These are phyloP conservation scores for Silurus aristotelis DNA, from an alignment of 2,797 vertebrate genomes.

Conservation along the genomic window DNA sequence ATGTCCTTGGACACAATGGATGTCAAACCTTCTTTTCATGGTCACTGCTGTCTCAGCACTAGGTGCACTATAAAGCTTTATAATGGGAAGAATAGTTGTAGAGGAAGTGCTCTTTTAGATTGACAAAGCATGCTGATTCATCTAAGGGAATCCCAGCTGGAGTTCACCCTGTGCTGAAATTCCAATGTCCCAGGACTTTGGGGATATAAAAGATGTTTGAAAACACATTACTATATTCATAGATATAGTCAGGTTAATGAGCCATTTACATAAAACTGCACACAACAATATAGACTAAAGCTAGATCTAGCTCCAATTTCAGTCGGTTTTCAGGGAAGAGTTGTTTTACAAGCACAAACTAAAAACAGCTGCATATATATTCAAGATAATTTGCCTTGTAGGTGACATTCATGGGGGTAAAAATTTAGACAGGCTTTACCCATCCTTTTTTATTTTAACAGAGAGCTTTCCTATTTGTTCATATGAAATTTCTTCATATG, in stretches of 20 bases:
- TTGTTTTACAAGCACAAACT: conserved; percentile 77
- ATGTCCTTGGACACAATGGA: conserved; percentile 68
- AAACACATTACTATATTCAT: conserved; percentile 42
- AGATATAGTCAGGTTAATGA: conserved; percentile 58
- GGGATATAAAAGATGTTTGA: not conserved
- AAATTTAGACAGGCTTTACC: conserved; percentile 33
- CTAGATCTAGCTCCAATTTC: conserved; percentile 62
- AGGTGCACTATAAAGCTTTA: conserved; percentile 53
- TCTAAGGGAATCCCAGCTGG: conserved; percentile 63
- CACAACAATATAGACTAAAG: conserved; percentile 56
- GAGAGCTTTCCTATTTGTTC: conserved; percentile 40
- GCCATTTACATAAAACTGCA: conserved; percentile 54
- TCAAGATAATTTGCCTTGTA: conserved; percentile 62
- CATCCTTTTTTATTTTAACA: conserved; percentile 18
- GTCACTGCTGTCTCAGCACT: conserved; percentile 62
- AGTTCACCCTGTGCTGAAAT: conserved; percentile 68
- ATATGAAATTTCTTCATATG: conserved; percentile 36
- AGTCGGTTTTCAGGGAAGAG: conserved; percentile 70
- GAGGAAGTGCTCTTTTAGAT: conserved; percentile 48
- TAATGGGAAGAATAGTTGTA: conserved; percentile 45
- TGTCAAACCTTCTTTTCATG: conserved; percentile 60
- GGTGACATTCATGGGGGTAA: conserved; percentile 47
- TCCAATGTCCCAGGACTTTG: conserved; percentile 28
- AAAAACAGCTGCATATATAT: conserved; percentile 74
- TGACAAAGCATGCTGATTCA: conserved; percentile 64